Evolutionary conservation across 2,797 vertebrate genomes (phyloP).

Genomic region (Trematomus bernacchii): DNA sequence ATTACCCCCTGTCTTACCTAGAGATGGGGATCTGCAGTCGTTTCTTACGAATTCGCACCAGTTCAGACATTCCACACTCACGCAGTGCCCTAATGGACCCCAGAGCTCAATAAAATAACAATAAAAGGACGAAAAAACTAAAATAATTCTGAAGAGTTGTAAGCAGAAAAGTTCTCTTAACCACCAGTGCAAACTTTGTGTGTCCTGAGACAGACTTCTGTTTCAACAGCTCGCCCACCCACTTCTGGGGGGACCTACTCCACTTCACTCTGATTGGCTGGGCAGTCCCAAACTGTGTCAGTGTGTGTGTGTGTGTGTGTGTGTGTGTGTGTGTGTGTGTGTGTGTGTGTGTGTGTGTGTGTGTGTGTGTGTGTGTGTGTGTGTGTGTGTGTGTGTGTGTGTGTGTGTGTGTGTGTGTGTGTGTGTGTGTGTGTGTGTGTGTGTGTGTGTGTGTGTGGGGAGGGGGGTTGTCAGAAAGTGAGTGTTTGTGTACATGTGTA

Average conservation of each 20-base stretch:
- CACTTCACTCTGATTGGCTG: conserved; percentile 83
- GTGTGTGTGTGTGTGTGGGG: conserved; percentile 46
- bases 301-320: conserved; percentile 49
- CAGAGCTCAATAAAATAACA: conserved; percentile 58
- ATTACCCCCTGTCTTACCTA: conserved; percentile 82
- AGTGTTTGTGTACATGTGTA: conserved; percentile 70
- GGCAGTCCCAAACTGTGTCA: conserved; percentile 70
- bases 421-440: conserved; percentile 67
- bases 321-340: conserved; percentile 26
- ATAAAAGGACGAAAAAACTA: conserved; percentile 31
- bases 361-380: conserved; percentile 40
- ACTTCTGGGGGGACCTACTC: conserved; percentile 81
- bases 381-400: conserved; percentile 54
- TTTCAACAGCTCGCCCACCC: conserved; percentile 78
- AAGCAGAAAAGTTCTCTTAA: conserved; percentile 73
- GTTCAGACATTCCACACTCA: conserved; percentile 84
- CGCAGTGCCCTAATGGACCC: conserved; percentile 57
- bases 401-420: conserved; percentile 59
- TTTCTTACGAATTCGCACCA: conserved; percentile 86
- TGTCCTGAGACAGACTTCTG: conserved; percentile 80
- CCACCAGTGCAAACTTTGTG: conserved; percentile 78
- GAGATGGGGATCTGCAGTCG: conserved; percentile 87
- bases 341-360: conserved; percentile 16
- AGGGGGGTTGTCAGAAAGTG: conserved; percentile 42
- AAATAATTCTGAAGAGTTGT: conserved; percentile 38